Percentiles rank a stretch among this genome's conserved stretches.
Evolutionary conservation across 2,888 invertebrate genomes (phyloP).

Genomic region (Halocaridina rubra): DNA sequence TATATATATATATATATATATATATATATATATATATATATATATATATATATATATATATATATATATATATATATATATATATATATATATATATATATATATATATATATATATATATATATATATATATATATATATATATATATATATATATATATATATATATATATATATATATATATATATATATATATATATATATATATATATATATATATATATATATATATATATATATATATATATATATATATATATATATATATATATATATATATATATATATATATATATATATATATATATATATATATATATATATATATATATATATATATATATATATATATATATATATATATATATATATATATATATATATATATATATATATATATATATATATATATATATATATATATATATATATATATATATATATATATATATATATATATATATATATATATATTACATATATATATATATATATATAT

Average conservation of each 20-base stretch:
- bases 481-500: not conserved
- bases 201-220: not conserved
- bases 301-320: not conserved
- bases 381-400: not conserved
- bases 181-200: not conserved
- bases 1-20: not conserved
- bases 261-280: not conserved
- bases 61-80: not conserved
- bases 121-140: not conserved
- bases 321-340: not conserved
- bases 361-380: not conserved
- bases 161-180: not conserved
- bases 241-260: not conserved
- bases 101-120: not conserved
- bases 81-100: not conserved
- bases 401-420: not conserved
- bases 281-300: not conserved
- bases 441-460: not conserved
- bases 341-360: not conserved
- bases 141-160: not conserved
- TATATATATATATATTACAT: not conserved
- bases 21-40: not conserved
- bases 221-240: not conserved
- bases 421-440: not conserved
- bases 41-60: not conserved